phyloP scores from a whole-genome alignment of 2,888 invertebrate genomes.

The Empis stercorea region DNA sequence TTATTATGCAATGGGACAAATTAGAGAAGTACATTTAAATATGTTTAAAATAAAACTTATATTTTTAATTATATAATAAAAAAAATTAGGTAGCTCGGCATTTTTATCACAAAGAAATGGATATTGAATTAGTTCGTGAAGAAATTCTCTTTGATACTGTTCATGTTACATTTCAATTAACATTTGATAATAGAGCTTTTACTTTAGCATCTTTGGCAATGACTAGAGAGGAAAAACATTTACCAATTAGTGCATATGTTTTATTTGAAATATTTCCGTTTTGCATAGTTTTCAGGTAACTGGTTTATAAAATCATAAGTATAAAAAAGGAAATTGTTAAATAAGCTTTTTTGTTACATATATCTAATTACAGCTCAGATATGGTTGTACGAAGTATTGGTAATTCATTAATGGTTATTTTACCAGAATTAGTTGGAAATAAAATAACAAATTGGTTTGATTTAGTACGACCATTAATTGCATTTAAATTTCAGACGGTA shows the following conservation, averaged over 20 bases:
- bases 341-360: neutral
- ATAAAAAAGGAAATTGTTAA: neutral
- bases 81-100: conserved; percentile 65
- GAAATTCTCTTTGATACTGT: conserved; percentile 80
- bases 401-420: conserved; percentile 77
- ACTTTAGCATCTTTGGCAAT: conserved; percentile 70
- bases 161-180: conserved; percentile 86
- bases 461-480: conserved; percentile 79
- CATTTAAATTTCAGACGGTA: conserved; percentile 90
- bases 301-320: conserved; percentile 14
- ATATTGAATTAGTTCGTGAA: conserved; percentile 78
- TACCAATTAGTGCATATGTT: conserved; percentile 78
- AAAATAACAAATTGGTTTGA: conserved; percentile 87
- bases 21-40: conserved; percentile 52
- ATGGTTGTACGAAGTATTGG: conserved; percentile 83
- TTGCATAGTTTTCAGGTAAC: conserved; percentile 89
- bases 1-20: conserved; percentile 95
- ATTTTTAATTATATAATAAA: too few relatives aligned
- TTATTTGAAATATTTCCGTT: conserved; percentile 96
- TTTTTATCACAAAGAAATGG: conserved; percentile 90
- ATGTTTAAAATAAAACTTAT: neutral
- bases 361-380: conserved; percentile 49
- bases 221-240: conserved; percentile 77
- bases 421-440: conserved; percentile 77
- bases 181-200: conserved; percentile 88